Conservation (phyloP, 2,113 vertebrate species). For the Carettochelys insculpta region DNA sequence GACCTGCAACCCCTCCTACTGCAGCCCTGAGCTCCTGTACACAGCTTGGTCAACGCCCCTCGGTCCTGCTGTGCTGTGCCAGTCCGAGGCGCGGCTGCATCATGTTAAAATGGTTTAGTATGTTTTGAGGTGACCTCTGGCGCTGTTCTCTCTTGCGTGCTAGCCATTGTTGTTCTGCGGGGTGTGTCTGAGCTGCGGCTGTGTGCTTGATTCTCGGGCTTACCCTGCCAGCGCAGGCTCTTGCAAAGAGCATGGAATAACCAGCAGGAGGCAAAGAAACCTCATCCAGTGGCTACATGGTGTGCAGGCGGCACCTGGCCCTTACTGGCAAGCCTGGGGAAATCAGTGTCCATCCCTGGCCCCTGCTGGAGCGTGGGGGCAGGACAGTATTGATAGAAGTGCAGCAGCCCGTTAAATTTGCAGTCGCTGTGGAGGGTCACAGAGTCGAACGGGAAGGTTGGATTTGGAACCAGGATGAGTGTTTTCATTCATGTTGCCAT, state of each 20-base stretch:
- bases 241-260: not conserved
- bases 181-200: not conserved
- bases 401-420: not conserved
- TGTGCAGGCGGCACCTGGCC: not conserved
- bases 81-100: not conserved
- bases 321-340: not conserved
- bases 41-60: not conserved
- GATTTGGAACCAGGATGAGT: not conserved
- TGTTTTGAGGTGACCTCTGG: not conserved
- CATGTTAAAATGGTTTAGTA: not conserved
- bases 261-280: not conserved
- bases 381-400: not conserved
- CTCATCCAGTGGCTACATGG: not conserved
- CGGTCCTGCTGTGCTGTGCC: not conserved
- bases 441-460: not conserved
- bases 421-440: not conserved
- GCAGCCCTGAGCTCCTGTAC: not conserved
- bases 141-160: not conserved
- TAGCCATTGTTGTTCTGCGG: not conserved
- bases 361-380: not conserved
- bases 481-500: not conserved
- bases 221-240: not conserved
- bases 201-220: accelerated
- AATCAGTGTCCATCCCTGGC: not conserved
- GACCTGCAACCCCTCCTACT: not conserved